Evolutionary conservation across 2,113 vertebrate genomes (phyloP), one percentile per base, ranked within the genome.

Genomic region (Salvelinus sp.): DNA sequence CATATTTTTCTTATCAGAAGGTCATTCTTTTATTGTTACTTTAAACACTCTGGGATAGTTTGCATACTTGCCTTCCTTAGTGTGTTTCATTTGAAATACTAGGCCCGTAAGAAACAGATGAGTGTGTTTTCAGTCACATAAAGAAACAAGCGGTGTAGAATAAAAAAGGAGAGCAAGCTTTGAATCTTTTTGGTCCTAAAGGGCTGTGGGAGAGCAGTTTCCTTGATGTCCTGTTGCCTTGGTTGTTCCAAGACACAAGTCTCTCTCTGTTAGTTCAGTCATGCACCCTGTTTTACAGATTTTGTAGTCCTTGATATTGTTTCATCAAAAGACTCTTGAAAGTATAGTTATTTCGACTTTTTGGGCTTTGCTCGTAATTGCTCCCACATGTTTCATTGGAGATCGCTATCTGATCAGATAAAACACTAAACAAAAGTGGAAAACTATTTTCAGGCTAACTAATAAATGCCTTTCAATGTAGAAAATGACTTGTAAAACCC

Each of bases 361-460:
- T 85, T 71, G 72, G 75, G 73, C 65, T 69, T 87, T 18, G 66
- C 69, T 54, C 44, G 4, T 77, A 86, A 92, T 84, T 14, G 79
- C 75, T 90, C 14, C 88, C 89, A 91, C 66, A 78, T 91, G 90
- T 86, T 85, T 79, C 38, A 48, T 10, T 27, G 30, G 22, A 72
- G 87, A 90, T 88, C 69, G 75, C 71, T 78, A 91, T 89, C 89
- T 87, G 80, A 83, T 85, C 77, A 81, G 38, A 63, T 28, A 70
- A 79, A 90, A 82, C 54, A 76, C 44, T 57, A 75, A 72, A 16
- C 69, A 73, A 76, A 79, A 47, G 75, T 69, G 73, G 78, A 78
- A 69, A 70, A 68, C 18, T 18, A 47, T 23, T 82, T 82, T 75
- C 75, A 85, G 78, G 76, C 82, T 28, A 83, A 85, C 44, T 10